Evolutionary conservation across 1,140 invertebrate genomes (phyloP).

Genomic region (Trachymyrmex septentrionalis): DNA sequence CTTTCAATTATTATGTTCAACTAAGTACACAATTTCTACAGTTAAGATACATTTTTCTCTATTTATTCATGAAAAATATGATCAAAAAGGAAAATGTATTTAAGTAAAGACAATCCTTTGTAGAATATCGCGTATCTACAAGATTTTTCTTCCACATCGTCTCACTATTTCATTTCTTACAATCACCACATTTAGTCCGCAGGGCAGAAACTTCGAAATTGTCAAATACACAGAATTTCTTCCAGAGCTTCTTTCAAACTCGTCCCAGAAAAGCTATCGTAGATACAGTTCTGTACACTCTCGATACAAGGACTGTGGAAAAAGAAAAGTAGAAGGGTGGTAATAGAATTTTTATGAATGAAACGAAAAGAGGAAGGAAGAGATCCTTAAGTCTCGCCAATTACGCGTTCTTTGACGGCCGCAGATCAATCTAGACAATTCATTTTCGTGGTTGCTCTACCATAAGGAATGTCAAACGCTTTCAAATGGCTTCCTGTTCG

Average conservation of each 20-base stretch:
- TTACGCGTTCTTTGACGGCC: conserved; percentile 37
- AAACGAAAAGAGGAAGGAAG: conserved; percentile 22
- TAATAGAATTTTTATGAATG: conserved; percentile 66
- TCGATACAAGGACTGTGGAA: conserved; percentile 56
- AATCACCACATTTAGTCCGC: conserved; percentile 66
- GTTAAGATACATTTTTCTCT: background rate
- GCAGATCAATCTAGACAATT: conserved; percentile 43
- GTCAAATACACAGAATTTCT: conserved; percentile 78
- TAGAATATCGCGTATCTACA: background rate
- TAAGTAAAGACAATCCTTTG: conserved; percentile 13
- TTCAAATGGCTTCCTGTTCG: conserved; percentile 31
- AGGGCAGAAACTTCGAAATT: conserved; percentile 75
- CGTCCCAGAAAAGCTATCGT: conserved; percentile 66
- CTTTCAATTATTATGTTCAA: background rate
- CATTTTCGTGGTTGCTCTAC: conserved; percentile 37
- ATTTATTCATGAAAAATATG: conserved; percentile 13
- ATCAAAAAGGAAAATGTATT: background rate
- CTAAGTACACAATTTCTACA: background rate
- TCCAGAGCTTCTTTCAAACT: conserved; percentile 79
- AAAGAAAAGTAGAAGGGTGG: conserved; percentile 7
- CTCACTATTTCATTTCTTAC: conserved; percentile 61
- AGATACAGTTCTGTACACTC: conserved; percentile 32
- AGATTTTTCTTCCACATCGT: conserved; percentile 54
- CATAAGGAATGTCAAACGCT: conserved; percentile 36
- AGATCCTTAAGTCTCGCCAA: conserved; percentile 40